A percentile compares a stretch with the other conserved stretches of the same genome.
Conservation (phyloP, 2,888 invertebrate genomes). For the Aelia acuminata region DNA sequence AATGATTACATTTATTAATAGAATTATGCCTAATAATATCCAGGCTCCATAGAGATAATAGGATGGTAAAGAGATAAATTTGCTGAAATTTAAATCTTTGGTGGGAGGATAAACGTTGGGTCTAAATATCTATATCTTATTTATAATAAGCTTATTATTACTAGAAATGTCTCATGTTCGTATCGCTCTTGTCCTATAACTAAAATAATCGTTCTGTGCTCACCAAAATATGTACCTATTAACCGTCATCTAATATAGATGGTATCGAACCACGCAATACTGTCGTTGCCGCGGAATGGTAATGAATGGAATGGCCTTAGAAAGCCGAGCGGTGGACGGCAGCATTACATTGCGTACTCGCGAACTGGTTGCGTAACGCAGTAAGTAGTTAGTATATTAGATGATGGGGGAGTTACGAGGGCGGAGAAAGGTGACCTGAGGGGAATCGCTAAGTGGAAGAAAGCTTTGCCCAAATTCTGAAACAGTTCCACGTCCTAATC, state of each 20-base stretch:
- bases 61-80: no score
- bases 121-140: no score
- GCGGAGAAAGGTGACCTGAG: constrained; percentile 49
- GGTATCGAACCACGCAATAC: background rate
- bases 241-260: background rate
- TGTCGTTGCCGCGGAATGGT: background rate
- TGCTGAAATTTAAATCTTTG: no score
- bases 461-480: constrained; percentile 33
- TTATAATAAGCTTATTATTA: no score
- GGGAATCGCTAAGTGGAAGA: constrained; percentile 45
- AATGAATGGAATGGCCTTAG: background rate
- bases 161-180: no score
- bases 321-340: background rate
- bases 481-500: background rate
- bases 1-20: no score
- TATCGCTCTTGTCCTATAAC: no score
- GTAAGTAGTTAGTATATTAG: constrained; percentile 10
- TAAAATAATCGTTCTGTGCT: background rate
- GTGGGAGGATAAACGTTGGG: no score
- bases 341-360: background rate
- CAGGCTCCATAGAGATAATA: no score
- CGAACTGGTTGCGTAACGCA: background rate
- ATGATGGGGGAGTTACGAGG: constrained; percentile 1
- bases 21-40: no score
- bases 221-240: background rate